These are phyloP conservation scores for Hippocampus zosterae DNA, from an alignment of 2,113 vertebrate genomes.

Conservation along the genomic window DNA sequence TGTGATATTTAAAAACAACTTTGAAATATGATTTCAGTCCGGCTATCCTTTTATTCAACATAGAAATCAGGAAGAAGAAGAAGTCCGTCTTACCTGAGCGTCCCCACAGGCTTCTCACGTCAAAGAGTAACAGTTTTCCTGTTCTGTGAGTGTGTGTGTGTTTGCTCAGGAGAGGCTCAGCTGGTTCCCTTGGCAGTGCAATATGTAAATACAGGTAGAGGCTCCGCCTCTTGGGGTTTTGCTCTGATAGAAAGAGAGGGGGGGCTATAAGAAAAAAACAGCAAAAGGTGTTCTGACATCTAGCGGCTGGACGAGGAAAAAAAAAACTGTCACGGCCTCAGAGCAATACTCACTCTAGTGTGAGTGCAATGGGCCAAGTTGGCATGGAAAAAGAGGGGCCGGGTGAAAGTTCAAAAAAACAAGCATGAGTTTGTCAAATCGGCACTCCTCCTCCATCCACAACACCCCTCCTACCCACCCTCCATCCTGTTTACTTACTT, in stretches of 20 bases:
- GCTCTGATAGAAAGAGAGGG: not conserved
- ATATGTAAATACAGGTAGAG: constrained; percentile 45
- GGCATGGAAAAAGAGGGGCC: constrained; percentile 16
- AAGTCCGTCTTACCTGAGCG: constrained; percentile 62
- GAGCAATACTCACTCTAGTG: constrained; percentile 13
- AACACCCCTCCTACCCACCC: constrained; percentile 29
- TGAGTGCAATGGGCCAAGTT: constrained; percentile 9
- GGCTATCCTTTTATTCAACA: not conserved
- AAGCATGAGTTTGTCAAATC: constrained; percentile 59
- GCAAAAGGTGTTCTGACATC: constrained; percentile 25
- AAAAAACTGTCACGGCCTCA: constrained; percentile 10
- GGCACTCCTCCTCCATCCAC: constrained; percentile 19
- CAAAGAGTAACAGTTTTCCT: constrained; percentile 58
- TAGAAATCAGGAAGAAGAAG: constrained; percentile 1
- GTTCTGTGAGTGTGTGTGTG: constrained; percentile 42
- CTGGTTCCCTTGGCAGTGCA: constrained; percentile 64
- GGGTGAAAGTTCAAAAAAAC: constrained; percentile 35
- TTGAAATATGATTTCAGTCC: not conserved
- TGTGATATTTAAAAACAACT: not conserved
- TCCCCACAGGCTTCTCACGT: constrained; percentile 18
- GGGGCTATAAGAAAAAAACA: not conserved
- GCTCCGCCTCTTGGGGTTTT: constrained; percentile 42
- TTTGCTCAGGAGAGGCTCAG: constrained; percentile 58
- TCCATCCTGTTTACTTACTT: constrained; percentile 59
- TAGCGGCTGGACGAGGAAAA: constrained; percentile 26